Evolutionary conservation across 2,888 invertebrate species (phyloP), one percentile per base, ranked within the genome.

Genomic region (Abrostola tripartita): DNA sequence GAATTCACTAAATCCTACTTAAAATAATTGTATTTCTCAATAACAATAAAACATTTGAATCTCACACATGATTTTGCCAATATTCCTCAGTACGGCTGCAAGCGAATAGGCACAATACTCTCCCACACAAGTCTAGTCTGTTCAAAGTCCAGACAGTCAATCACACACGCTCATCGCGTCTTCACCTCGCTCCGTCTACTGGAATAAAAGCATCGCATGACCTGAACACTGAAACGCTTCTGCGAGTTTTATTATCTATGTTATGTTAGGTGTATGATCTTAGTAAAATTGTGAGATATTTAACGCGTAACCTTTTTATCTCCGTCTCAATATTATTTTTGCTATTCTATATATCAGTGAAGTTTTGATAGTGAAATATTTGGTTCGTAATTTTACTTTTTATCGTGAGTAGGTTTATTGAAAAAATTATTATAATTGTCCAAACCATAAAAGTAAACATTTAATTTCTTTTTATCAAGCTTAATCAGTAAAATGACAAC

Each of bases 191-290:
- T 88, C 76, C 86, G 85, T 89, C 88, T 88, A 90, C 87, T 83
- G 89, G 91, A 91, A 91, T 90, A 90, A 91, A 89, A 86, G 88
- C 82, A 62, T 77, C 81, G 83, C 88, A 87, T 88, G 87, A 87
- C 88, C 88, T 87, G 86, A 83, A 82, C 81, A 79, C 82, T 61
- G 82, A n/a, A n/a, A 83, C 79, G 70, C 74, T 81, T 85, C 84
- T 84, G 82, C 82, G 77, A 77, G 77, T 84, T 78, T 60, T 53
- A 38, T 65, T 71, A 80, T 81, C 81, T 81, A 52, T 65, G 49
- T 24, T 47, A 36, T 63, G 37, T 44, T 49, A 12, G 24, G 11
- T n/a, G 8, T 12, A 12, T 47, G 47, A 36, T 41, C 40, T 47
- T 59, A 36, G 44, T 40, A 24, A 49, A 11, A 49, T 35, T 35